These are phyloP conservation scores for Drosophila meridiana DNA, from an alignment of 2,888 invertebrate species.

Conservation along the genomic window DNA sequence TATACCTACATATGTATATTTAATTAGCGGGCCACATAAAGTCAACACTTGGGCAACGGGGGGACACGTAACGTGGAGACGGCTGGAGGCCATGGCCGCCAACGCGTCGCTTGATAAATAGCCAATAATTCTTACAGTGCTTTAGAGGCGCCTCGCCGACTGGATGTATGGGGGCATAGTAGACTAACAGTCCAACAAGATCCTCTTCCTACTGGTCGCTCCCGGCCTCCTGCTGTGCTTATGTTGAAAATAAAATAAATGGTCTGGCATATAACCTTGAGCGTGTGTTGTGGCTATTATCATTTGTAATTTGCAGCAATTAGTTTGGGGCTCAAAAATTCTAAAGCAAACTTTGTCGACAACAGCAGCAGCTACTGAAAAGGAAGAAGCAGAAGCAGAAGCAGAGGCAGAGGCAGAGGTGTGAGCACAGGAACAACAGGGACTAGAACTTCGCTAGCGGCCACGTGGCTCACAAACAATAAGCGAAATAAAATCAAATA, in stretches of 20 bases:
- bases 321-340: conserved; percentile 81
- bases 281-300: conserved; percentile 82
- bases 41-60: conserved; percentile 47
- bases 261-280: conserved; percentile 73
- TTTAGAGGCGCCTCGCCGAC: conserved; percentile 56
- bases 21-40: conserved; percentile 66
- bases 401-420: not conserved
- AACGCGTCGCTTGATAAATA: conserved; percentile 76
- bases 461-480: conserved; percentile 62
- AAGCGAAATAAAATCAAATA: conserved; percentile 37
- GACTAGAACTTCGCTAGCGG: conserved; percentile 49
- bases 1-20: conserved; percentile 64
- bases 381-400: conserved; percentile 8
- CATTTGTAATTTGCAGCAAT: conserved; percentile 81
- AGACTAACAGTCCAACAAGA: conserved; percentile 3
- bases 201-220: not conserved
- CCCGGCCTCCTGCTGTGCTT: conserved; percentile 23
- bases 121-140: conserved; percentile 78
- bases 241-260: conserved; percentile 75
- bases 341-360: conserved; percentile 77
- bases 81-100: conserved; percentile 38
- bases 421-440: conserved; percentile 32
- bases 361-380: conserved; percentile 36
- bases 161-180: conserved; percentile 11
- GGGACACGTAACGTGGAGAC: not conserved